Percentiles rank a stretch among this genome's conserved stretches.
phyloP scores from a whole-genome alignment of 2,888 invertebrate genomes.

The Podotricha telesiphe region DNA sequence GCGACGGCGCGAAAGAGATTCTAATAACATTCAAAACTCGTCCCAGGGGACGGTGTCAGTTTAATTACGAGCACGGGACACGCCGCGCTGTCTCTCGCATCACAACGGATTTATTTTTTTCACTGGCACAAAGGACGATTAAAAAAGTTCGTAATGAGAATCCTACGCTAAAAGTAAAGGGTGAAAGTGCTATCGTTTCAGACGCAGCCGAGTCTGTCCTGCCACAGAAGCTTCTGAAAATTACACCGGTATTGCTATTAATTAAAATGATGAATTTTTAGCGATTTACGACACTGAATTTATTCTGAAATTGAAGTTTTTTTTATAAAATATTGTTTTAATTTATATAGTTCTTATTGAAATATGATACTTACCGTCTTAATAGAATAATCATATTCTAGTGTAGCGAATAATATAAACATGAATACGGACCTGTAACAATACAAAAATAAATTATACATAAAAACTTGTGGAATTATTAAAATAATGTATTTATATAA shows the following conservation, averaged over 20 bases:
- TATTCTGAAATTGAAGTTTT: constrained; percentile 8
- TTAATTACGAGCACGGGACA: constrained; percentile 74
- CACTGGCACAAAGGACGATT: constrained; percentile 79
- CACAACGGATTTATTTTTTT: constrained; percentile 77
- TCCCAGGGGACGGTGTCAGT: constrained; percentile 78
- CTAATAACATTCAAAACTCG: constrained; percentile 83
- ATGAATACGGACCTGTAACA: constrained; percentile 15
- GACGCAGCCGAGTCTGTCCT: constrained; percentile 51
- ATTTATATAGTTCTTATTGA: background rate
- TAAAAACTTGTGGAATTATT: background rate
- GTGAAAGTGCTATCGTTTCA: constrained; percentile 58
- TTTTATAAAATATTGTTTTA: background rate
- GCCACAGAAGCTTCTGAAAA: constrained; percentile 36
- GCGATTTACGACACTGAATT: constrained; percentile 23
- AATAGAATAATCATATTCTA: too few species aligned
- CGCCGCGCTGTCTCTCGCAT: constrained; percentile 67
- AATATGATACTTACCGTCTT: background rate
- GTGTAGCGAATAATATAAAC: background rate
- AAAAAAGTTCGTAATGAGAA: constrained; percentile 82
- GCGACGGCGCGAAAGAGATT: constrained; percentile 78
- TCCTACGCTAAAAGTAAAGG: constrained; percentile 70
- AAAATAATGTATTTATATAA: too few species aligned
- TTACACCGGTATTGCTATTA: constrained; percentile 42
- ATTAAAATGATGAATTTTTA: constrained; percentile 42
- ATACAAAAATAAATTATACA: constrained; percentile 5